phyloP scores from a whole-genome alignment of 2,888 invertebrate species.

The Dilophus febrilis region DNA sequence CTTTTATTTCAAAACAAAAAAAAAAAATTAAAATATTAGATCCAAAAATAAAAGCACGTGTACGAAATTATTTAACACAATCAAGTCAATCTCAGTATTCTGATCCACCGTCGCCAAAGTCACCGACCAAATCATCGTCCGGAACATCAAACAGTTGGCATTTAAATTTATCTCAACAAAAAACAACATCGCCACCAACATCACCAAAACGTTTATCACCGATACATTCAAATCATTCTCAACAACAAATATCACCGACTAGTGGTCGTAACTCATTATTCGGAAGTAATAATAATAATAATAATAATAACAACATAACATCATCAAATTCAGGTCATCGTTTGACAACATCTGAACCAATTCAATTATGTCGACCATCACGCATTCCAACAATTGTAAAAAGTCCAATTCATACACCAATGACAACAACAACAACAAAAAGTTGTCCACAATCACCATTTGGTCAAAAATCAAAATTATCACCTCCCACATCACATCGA shows the following conservation, averaged over 20 bases:
- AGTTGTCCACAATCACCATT: constrained; percentile 26
- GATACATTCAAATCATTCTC: constrained; percentile 9
- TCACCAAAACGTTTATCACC: constrained; percentile 10
- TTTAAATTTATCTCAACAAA: no score
- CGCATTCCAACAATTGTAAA: constrained; percentile 38
- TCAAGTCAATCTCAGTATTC: constrained; percentile 33
- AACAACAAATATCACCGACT: constrained; percentile 8
- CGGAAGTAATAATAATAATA: constrained; percentile 4
- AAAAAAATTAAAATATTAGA: no score
- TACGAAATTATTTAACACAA: constrained; percentile 51
- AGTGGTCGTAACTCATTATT: constrained; percentile 6
- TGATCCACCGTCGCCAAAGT: constrained; percentile 32
- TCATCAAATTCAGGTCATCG: constrained; percentile 19
- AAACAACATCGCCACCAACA: constrained; percentile 27
- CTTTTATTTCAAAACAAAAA: no score
- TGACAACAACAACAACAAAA: constrained; percentile 17
- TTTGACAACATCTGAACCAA: constrained; percentile 18
- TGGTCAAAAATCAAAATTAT: constrained; percentile 25
- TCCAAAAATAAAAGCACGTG: constrained; percentile 70
- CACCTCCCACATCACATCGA: constrained; percentile 26
- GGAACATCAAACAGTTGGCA: no score
- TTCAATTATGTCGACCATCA: constrained; percentile 29
- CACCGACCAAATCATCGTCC: no score
- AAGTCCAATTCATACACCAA: constrained; percentile 12
- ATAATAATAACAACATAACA: no score